These are phyloP conservation scores for Sisor rabdophorus DNA, from an alignment of 2,113 vertebrate genomes.

Conservation along the genomic window DNA sequence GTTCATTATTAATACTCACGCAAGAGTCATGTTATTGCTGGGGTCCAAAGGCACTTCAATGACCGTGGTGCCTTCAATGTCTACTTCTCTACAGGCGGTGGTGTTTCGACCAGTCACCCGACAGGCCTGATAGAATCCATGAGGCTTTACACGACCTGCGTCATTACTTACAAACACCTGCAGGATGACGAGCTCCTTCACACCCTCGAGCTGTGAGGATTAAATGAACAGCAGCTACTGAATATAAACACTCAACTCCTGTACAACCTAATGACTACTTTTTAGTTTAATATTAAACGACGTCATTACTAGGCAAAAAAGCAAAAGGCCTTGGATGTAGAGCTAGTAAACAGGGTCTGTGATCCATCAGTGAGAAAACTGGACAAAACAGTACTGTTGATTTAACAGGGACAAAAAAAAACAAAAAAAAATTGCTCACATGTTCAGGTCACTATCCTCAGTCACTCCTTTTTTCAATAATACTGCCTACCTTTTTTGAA, in stretches of 20 bases:
- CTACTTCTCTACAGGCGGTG: conserved; percentile 94
- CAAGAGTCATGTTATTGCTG: conserved; percentile 89
- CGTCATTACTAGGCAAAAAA: conserved; percentile 15
- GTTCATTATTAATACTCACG: conserved; percentile 72
- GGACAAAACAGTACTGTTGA: neutral
- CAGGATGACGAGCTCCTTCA: conserved; percentile 88
- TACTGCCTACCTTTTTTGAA: neutral
- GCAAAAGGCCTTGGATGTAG: neutral
- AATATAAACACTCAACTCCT: conserved; percentile 19
- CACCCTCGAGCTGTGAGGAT: conserved; percentile 83
- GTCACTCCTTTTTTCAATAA: neutral
- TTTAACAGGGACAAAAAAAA: neutral
- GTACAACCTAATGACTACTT: conserved; percentile 15
- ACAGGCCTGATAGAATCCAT: conserved; percentile 99
- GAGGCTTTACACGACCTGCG: conserved; percentile 90
- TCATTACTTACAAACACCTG: conserved; percentile 96
- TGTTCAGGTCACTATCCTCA: too few relatives aligned
- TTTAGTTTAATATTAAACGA: conserved; percentile 10
- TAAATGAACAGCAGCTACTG: conserved; percentile 22
- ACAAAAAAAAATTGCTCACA: too few relatives aligned
- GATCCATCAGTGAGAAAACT: neutral
- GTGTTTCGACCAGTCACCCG: conserved; percentile 95
- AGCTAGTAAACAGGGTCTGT: neutral
- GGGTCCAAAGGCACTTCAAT: conserved; percentile 94
- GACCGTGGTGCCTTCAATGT: conserved; percentile 93